Evolutionary conservation across 2,888 invertebrate species (phyloP), one percentile per base, ranked within the genome.

Genomic region (Tetragnatha montana): DNA sequence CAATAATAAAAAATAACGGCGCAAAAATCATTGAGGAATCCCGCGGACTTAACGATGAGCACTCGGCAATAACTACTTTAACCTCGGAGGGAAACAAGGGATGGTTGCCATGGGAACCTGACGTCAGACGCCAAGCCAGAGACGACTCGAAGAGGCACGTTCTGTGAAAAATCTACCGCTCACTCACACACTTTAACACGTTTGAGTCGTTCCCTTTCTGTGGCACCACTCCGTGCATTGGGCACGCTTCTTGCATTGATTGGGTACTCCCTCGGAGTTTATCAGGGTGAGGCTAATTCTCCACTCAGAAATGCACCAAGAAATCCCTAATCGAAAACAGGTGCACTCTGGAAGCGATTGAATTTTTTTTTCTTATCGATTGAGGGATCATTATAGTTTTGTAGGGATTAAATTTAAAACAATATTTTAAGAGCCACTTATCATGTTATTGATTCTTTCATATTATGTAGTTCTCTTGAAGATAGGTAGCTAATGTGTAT

Each of bases 71-170:
- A 83, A 74, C 82, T 83, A 74, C 74, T 83, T 71, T 83, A 83
- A 75, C 83, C 49, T 51, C 21, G 47, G 69, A 68, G 69, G 22
- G 83, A 75, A 83, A 75, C 83, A 83, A 88, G 88, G 73, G 70
- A 74, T 69, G 50, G 88, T 88, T 68, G 8, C 88, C 69, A 88
- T 88, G 35, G 83, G 14, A 74, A 88, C 88, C 17, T 88, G 83
- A 88, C 88, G 88, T 88, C 88, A 83, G 83, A 50, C 17, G 80
- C 68, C 51, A 51, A 76, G 78, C 70, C 47, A 22, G 82, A 68
- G 50, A 22, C 47, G 80, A 74, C 69, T 83, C 80, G 79, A 73
- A 47, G 83, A 68, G n/a, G 68, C 83, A 76, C 83, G 85, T 85
- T 22, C 71, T 79, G 70, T n/a, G 70, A 78, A 85, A 85, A 85